A percentile compares a stretch with the other conserved stretches of the same genome.
Evolutionary conservation across 1,140 invertebrate genomes (phyloP).

Genomic region (Drosophila novamexicana): DNA sequence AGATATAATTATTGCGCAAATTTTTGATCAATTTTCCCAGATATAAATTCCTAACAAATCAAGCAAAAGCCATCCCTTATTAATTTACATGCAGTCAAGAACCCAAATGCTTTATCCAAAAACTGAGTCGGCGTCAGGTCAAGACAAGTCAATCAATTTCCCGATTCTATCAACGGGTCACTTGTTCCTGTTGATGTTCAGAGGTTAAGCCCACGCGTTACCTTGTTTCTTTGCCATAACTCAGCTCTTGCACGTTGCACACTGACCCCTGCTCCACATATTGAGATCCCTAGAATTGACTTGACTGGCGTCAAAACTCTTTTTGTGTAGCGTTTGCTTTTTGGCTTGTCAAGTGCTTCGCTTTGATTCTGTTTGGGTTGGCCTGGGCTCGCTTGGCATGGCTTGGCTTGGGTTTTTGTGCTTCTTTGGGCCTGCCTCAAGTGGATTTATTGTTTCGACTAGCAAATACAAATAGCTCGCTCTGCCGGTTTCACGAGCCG

Average conservation of each 20-base stretch:
- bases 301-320: conserved; percentile 18
- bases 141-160: conserved; percentile 23
- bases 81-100: conserved; percentile 22
- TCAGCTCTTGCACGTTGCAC: conserved; percentile 15
- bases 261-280: conserved; percentile 4
- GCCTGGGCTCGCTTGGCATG: not conserved
- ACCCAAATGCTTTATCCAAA: not conserved
- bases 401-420: conserved; percentile 17
- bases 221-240: conserved; percentile 27
- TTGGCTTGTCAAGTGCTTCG: conserved; percentile 35
- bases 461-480: conserved; percentile 66
- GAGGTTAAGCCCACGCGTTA: conserved; percentile 16
- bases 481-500: conserved; percentile 15
- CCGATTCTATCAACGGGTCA: conserved; percentile 1
- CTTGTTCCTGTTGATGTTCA: not conserved
- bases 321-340: conserved; percentile 35
- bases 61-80: not conserved
- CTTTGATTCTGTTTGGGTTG: conserved; percentile 21
- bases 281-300: not conserved
- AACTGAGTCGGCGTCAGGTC: not conserved
- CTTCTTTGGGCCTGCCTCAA: conserved; percentile 37
- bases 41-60: not conserved
- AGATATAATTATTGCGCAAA: too few species aligned
- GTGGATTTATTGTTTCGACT: conserved; percentile 80
- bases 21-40: not conserved